phyloP scores from a whole-genome alignment of 2,113 vertebrate genomes.

The Centropus unirufus region DNA sequence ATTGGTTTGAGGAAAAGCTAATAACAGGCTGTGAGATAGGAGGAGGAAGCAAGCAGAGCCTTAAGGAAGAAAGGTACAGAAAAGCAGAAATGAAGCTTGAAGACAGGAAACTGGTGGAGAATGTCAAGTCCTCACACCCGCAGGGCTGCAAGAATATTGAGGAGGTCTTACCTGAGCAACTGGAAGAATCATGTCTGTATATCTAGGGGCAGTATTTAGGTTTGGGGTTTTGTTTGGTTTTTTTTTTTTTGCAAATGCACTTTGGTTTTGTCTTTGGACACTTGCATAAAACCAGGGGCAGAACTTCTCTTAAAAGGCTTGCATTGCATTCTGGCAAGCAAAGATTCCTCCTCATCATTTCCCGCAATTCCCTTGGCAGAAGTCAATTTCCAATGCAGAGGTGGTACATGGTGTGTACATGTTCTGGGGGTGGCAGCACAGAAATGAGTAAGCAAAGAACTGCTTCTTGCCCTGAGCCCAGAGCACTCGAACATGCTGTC shows the following conservation, averaged over 20 bases:
- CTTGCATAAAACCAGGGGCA: neutral
- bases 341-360: neutral
- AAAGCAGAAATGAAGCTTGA: neutral
- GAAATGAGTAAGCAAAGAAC: neutral
- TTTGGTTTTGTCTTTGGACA: neutral
- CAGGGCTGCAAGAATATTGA: neutral
- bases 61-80: neutral
- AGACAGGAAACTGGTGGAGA: neutral
- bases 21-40: neutral
- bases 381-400: neutral
- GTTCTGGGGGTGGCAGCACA: neutral
- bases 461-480: neutral
- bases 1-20: neutral
- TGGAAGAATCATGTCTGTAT: neutral
- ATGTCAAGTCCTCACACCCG: neutral
- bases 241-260: neutral
- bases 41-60: neutral
- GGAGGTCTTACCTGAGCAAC: neutral
- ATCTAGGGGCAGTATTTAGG: neutral
- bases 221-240: neutral
- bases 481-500: neutral
- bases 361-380: neutral
- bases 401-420: rapidly evolving
- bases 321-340: neutral
- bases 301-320: neutral